Percentiles rank a stretch among this genome's conserved stretches.
These are phyloP conservation scores for Furcula furcula DNA, from an alignment of 2,888 invertebrate genomes.

Conservation along the genomic window DNA sequence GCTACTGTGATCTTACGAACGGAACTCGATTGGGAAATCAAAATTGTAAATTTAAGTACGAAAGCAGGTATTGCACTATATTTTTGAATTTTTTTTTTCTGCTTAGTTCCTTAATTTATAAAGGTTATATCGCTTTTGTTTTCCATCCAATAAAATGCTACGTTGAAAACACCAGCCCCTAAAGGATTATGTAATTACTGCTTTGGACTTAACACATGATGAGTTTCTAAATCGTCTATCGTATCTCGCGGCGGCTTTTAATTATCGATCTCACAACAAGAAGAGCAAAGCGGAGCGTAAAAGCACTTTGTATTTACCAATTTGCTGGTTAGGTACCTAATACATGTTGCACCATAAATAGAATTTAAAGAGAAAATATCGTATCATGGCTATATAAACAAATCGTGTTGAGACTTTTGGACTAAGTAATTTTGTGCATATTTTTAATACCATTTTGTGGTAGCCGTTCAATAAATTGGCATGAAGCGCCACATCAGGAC, in stretches of 20 bases:
- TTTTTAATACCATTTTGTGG: constrained; percentile 5
- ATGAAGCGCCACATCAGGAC: not conserved
- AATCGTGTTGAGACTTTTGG: too few species aligned
- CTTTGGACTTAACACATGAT: constrained; percentile 12
- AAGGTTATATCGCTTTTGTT: too few species aligned
- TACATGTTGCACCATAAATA: too few species aligned
- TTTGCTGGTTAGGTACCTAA: too few species aligned
- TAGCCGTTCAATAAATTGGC: not conserved
- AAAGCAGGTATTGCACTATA: constrained; percentile 12
- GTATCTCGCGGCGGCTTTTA: constrained; percentile 20
- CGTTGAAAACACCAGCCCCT: too few species aligned
- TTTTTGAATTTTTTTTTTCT: constrained; percentile 17
- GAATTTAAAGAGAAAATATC: too few species aligned
- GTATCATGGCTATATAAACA: too few species aligned
- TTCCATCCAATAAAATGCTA: too few species aligned
- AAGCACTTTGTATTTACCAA: constrained; percentile 24
- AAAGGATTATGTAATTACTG: constrained; percentile 8
- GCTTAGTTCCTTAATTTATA: too few species aligned
- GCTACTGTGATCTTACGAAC: constrained; percentile 41
- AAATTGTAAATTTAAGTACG: constrained; percentile 27
- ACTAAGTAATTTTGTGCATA: too few species aligned
- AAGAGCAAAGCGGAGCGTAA: constrained; percentile 17
- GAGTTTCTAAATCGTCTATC: constrained; percentile 10
- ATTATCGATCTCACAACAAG: constrained; percentile 29
- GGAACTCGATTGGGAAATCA: constrained; percentile 33